Percentiles rank a stretch among this genome's conserved stretches.
phyloP scores from a whole-genome alignment of 1,140 invertebrate species.

The Drosophila biarmipes region DNA sequence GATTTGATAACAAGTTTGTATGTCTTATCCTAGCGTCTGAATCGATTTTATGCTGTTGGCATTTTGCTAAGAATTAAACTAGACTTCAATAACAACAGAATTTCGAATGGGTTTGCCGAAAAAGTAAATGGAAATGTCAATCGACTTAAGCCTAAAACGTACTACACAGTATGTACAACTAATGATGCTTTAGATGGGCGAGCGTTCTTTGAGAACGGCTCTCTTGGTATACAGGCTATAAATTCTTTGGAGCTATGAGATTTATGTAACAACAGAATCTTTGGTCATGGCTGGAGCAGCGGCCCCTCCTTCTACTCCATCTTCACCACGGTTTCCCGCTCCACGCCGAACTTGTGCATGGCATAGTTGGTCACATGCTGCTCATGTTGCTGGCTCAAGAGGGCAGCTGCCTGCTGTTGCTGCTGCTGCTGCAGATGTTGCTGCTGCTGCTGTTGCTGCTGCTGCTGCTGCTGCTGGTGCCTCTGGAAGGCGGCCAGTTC shows the following conservation, averaged over 20 bases:
- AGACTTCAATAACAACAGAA: conserved; percentile 57
- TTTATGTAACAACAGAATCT: conserved; percentile 72
- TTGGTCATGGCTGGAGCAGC: conserved; percentile 47
- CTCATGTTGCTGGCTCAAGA: conserved; percentile 39
- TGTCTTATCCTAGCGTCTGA: conserved; percentile 33
- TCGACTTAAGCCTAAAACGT: conserved; percentile 42
- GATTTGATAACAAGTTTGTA: conserved; percentile 51
- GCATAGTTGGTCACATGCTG: conserved; percentile 67
- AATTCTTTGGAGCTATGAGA: conserved; percentile 80
- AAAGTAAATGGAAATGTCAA: conserved; percentile 53
- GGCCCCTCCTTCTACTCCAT: conserved; percentile 58
- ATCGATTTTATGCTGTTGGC: conserved; percentile 23
- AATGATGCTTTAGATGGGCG: conserved; percentile 11
- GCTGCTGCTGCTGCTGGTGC: conserved; percentile 64
- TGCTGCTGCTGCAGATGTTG: conserved; percentile 45
- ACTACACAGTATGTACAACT: conserved; percentile 58
- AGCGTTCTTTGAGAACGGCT: conserved; percentile 66
- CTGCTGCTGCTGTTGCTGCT: conserved; percentile 16
- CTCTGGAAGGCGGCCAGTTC: conserved; percentile 64
- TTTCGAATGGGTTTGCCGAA: conserved; percentile 59
- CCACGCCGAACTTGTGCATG: conserved; percentile 69
- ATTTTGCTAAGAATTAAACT: conserved; percentile 73
- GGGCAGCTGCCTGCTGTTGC: not conserved
- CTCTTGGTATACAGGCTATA: conserved; percentile 54
- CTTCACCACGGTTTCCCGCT: conserved; percentile 78